Conservation (phyloP, 2,113 vertebrate genomes). For the Phainopepla nitens region DNA sequence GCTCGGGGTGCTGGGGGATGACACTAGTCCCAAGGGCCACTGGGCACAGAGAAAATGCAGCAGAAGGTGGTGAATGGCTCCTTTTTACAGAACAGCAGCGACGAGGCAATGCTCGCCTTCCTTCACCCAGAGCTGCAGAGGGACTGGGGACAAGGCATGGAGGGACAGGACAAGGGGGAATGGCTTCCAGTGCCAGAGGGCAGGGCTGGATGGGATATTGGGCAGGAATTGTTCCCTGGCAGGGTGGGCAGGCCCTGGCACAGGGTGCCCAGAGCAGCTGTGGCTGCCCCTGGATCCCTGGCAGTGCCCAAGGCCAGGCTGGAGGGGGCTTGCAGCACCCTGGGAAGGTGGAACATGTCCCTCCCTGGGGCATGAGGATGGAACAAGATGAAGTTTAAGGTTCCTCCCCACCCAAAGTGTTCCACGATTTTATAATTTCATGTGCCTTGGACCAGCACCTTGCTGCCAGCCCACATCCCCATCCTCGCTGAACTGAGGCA, state of each 20-base stretch:
- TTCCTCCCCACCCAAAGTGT: neutral
- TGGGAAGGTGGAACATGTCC: accelerated
- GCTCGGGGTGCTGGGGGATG: neutral
- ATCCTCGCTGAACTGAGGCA: accelerated
- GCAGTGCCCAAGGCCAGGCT: neutral
- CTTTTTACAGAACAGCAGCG: accelerated
- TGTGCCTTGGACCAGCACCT: neutral
- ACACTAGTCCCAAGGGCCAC: neutral
- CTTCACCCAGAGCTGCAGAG: accelerated
- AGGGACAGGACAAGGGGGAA: neutral
- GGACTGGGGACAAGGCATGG: neutral
- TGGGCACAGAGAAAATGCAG: neutral
- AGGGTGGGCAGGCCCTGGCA: neutral
- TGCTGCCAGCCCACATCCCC: neutral
- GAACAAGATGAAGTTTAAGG: neutral
- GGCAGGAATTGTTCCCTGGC: neutral
- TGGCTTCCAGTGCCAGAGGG: neutral
- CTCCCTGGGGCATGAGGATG: accelerated
- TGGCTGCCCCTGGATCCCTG: neutral
- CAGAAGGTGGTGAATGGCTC: neutral
- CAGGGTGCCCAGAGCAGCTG: neutral
- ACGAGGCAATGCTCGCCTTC: accelerated
- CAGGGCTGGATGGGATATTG: neutral
- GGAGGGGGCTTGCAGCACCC: accelerated
- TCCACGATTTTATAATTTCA: neutral